Evolutionary conservation across 2,797 vertebrate species (phyloP).

Genomic region (Lacerta viridis): DNA sequence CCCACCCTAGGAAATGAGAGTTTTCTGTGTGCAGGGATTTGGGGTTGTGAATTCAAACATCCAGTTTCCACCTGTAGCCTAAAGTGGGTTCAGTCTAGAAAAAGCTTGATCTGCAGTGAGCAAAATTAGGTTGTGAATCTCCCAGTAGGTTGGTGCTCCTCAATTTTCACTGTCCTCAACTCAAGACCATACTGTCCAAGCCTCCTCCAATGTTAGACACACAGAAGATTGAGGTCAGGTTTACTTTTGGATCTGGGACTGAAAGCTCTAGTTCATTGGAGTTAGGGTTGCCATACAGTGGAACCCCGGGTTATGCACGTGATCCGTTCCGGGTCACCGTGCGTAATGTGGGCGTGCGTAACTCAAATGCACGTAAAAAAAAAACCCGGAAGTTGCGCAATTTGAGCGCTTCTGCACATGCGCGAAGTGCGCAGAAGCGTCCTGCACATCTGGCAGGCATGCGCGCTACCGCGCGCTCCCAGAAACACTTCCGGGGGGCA

Average conservation of each 20-base stretch:
- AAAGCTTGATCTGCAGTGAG: neutral
- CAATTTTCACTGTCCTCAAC: neutral
- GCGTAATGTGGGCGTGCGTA: too few species aligned
- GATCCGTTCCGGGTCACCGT: too few species aligned
- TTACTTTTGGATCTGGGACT: neutral
- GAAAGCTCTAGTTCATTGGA: too few species aligned
- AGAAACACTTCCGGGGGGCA: too few species aligned
- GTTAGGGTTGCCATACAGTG: too few species aligned
- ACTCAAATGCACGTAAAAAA: too few species aligned
- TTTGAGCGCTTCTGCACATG: too few species aligned
- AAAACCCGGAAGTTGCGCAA: too few species aligned
- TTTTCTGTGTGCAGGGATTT: neutral
- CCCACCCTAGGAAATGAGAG: neutral
- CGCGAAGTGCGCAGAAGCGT: too few species aligned
- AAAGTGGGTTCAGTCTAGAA: neutral
- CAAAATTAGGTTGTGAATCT: neutral
- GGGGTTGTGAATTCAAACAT: neutral
- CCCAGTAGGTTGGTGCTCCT: neutral
- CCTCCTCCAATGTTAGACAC: neutral
- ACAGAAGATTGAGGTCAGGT: neutral
- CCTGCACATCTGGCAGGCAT: too few species aligned
- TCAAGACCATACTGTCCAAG: neutral
- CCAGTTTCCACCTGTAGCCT: neutral
- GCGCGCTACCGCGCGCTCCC: too few species aligned
- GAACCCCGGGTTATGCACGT: too few species aligned